Conservation (phyloP, 2,888 invertebrate species). For the Agrotis clavis region DNA sequence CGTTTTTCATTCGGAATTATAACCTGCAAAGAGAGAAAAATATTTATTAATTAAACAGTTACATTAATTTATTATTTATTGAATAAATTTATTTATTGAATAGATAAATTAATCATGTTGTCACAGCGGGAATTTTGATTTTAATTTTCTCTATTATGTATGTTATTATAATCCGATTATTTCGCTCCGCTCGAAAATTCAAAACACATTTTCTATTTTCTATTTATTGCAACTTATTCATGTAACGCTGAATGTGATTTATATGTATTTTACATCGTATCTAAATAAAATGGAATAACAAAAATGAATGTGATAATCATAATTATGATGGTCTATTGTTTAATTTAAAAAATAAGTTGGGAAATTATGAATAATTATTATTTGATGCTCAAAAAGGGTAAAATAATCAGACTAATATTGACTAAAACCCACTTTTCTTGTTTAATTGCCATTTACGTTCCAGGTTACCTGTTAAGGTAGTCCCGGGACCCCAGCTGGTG, state of each 20-base stretch:
- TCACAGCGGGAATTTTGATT: slow-evolving; percentile 51
- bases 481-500: too few relatives aligned
- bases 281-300: background rate
- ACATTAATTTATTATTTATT: slow-evolving; percentile 11
- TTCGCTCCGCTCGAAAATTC: slow-evolving; percentile 16
- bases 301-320: background rate
- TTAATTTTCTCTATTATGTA: background rate
- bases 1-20: slow-evolving; percentile 67
- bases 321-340: too few relatives aligned
- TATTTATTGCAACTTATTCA: background rate
- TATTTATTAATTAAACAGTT: slow-evolving; percentile 5
- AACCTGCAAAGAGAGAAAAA: slow-evolving; percentile 67
- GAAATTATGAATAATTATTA: too few relatives aligned
- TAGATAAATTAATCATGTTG: background rate
- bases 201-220: background rate
- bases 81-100: slow-evolving; percentile 4
- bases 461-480: too few relatives aligned
- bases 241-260: background rate
- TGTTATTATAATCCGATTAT: slow-evolving; percentile 13
- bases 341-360: too few relatives aligned
- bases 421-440: too few relatives aligned
- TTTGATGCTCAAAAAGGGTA: too few relatives aligned
- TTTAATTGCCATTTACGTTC: too few relatives aligned
- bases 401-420: too few relatives aligned
- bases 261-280: background rate